phyloP scores from a whole-genome alignment of 1,140 invertebrate genomes.

The Arion vulgaris region DNA sequence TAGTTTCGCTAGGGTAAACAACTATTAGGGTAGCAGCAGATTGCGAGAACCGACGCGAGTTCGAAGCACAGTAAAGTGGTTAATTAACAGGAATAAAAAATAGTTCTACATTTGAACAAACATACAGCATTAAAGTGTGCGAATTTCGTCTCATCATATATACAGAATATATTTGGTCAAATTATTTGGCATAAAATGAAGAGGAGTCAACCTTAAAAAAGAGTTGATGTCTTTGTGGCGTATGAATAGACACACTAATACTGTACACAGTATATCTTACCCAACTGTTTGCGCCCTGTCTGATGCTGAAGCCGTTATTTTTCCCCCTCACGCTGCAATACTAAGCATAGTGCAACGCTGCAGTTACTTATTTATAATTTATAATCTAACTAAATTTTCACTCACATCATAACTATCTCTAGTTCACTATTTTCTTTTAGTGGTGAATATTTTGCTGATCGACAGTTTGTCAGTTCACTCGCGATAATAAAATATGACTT shows the following conservation, averaged over 20 bases:
- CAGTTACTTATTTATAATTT: no score
- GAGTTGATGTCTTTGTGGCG: not conserved
- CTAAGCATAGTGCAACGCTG: no score
- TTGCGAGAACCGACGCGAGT: slow-evolving; percentile 33
- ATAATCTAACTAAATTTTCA: no score
- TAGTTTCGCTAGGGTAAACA: slow-evolving; percentile 21
- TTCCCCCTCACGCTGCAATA: no score
- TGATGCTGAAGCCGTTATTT: not conserved
- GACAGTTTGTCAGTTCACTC: no score
- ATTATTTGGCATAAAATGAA: not conserved
- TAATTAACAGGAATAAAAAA: slow-evolving; percentile 19
- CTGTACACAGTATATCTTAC: not conserved
- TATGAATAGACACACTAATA: not conserved
- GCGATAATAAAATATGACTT: no score
- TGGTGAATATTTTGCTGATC: no score
- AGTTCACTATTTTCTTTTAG: no score
- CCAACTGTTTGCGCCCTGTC: not conserved
- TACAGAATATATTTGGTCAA: not conserved
- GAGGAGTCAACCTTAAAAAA: not conserved
- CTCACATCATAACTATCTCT: no score
- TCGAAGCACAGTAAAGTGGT: slow-evolving; percentile 18
- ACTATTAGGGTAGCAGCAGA: slow-evolving; percentile 25
- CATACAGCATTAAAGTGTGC: not conserved
- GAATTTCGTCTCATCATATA: not conserved
- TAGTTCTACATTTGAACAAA: slow-evolving; percentile 6